Percentiles rank a stretch among this genome's conserved stretches.
phyloP scores from a whole-genome alignment of 2,113 vertebrate genomes.

The Tiliqua scincoides region DNA sequence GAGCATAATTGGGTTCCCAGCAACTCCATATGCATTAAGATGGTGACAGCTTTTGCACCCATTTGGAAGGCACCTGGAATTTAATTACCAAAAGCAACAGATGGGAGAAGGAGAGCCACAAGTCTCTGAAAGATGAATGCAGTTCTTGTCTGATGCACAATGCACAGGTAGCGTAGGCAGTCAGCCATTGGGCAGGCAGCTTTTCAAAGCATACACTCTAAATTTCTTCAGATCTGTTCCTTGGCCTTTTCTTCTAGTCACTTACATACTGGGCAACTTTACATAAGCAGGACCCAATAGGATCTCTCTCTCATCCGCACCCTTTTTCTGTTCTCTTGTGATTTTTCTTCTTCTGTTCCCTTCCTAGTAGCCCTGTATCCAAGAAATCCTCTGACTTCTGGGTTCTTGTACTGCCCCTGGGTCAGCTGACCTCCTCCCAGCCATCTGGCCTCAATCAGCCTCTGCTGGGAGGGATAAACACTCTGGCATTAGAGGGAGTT shows the following conservation, averaged over 20 bases:
- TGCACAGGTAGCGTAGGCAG: neutral
- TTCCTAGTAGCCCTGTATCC: conserved; percentile 1
- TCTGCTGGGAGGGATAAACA: conserved; percentile 36
- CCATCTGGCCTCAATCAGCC: conserved; percentile 41
- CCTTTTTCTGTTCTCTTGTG: neutral
- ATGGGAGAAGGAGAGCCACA: neutral
- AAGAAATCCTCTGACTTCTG: neutral
- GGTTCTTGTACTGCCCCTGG: conserved; percentile 1
- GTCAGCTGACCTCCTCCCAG: conserved; percentile 27
- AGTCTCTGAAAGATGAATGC: neutral
- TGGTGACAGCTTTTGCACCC: too few species aligned
- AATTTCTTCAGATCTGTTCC: neutral
- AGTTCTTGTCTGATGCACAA: neutral
- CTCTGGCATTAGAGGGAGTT: conserved; percentile 17
- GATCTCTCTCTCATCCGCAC: neutral
- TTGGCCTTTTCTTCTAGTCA: neutral
- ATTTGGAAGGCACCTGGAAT: neutral
- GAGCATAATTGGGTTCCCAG: neutral
- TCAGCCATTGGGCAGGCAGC: neutral
- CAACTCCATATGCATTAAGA: neutral
- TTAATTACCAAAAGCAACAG: neutral
- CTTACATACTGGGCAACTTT: neutral
- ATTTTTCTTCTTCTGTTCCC: neutral
- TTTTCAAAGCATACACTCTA: neutral
- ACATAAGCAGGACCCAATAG: neutral